A percentile compares a stretch with the other conserved stretches of the same genome.
Conservation (phyloP, 2,113 vertebrate species). For the Notechis scutatus region DNA sequence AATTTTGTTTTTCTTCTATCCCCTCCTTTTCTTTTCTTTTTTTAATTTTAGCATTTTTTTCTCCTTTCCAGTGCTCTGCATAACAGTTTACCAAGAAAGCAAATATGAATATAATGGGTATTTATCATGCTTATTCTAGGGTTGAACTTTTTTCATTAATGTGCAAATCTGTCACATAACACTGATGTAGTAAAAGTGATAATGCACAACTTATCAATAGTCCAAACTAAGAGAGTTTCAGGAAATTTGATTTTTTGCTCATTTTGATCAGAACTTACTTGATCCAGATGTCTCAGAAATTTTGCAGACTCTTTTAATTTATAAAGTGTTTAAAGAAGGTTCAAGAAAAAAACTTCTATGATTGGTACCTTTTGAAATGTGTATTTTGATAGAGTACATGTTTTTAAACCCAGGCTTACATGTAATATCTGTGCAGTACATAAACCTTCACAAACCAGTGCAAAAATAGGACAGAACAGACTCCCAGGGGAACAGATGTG, state of each 20-base stretch:
- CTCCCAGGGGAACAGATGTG: not conserved
- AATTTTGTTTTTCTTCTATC: not conserved
- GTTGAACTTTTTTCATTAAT: not conserved
- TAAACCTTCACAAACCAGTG: not conserved
- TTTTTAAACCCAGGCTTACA: too few species aligned
- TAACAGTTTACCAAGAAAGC: not conserved
- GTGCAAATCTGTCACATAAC: not conserved
- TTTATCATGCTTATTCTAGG: not conserved
- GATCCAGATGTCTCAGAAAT: not conserved
- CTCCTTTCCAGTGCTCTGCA: not conserved
- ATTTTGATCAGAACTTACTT: not conserved
- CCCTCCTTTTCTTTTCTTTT: not conserved
- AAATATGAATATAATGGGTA: not conserved
- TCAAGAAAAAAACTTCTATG: not conserved
- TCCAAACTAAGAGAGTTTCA: not conserved
- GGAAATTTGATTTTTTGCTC: not conserved
- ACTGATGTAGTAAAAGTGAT: not conserved
- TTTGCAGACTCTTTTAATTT: not conserved
- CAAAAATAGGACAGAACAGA: not conserved
- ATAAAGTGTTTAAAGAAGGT: not conserved
- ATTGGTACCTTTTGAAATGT: not conserved
- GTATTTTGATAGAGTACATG: not conserved
- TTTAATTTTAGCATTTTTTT: not conserved
- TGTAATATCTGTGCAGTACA: not conserved
- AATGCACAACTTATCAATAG: not conserved